A percentile compares a stretch with the other conserved stretches of the same genome.
Evolutionary conservation across 2,797 vertebrate genomes (phyloP).

Genomic region (Enteromius paludinosus): DNA sequence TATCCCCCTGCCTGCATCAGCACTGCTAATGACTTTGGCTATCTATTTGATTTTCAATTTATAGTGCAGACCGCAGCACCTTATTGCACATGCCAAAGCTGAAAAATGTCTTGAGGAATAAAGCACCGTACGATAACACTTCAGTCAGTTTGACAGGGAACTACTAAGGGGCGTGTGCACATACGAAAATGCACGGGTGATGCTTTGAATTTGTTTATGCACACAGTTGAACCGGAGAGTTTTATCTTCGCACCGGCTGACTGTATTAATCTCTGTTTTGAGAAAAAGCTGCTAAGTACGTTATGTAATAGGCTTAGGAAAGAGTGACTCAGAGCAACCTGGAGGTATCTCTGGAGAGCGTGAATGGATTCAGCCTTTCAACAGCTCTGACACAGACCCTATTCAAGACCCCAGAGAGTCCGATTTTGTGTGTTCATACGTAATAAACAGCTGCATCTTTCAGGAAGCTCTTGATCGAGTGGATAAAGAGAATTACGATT

Average conservation of each 20-base stretch:
- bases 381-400: conserved; percentile 25
- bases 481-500: background rate
- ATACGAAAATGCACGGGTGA: background rate
- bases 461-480: background rate
- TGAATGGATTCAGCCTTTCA: conserved; percentile 46
- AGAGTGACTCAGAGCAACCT: conserved; percentile 59
- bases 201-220: conserved; percentile 11
- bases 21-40: conserved; percentile 64
- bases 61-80: conserved; percentile 46
- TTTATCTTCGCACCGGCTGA: conserved; percentile 13
- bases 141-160: background rate
- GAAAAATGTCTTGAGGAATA: conserved; percentile 46
- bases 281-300: conserved; percentile 65
- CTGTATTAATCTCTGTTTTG: conserved; percentile 55
- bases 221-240: background rate
- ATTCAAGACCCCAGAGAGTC: background rate
- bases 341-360: conserved; percentile 59
- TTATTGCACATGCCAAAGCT: conserved; percentile 46
- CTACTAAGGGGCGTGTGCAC: background rate
- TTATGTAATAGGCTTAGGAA: conserved; percentile 69
- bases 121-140: conserved; percentile 6
- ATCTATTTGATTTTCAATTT: conserved; percentile 69
- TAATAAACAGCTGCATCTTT: background rate
- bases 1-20: conserved; percentile 50
- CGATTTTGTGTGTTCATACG: background rate